phyloP scores from a whole-genome alignment of 2,888 invertebrate species.

The Anodontia alba region DNA sequence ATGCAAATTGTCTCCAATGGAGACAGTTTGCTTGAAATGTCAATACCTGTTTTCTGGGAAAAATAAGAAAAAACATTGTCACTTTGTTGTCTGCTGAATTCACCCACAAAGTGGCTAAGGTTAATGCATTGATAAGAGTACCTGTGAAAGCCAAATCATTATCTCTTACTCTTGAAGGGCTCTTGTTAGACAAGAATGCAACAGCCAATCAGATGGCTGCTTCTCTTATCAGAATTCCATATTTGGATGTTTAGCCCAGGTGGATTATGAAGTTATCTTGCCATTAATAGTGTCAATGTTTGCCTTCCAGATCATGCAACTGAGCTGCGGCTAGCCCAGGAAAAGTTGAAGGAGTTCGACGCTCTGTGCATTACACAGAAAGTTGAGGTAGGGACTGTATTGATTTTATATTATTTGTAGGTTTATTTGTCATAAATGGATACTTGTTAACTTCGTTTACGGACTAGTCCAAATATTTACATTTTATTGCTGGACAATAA shows the following conservation, averaged over 20 bases:
- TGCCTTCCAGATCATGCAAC: slow-evolving; percentile 81
- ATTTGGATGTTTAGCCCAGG: slow-evolving; percentile 53
- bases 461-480: not conserved
- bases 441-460: not conserved
- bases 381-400: slow-evolving; percentile 80
- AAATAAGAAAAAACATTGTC: too few relatives aligned
- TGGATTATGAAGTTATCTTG: slow-evolving; percentile 33
- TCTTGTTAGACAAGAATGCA: slow-evolving; percentile 36
- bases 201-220: slow-evolving; percentile 47
- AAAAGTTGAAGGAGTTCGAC: slow-evolving; percentile 78
- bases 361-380: slow-evolving; percentile 70
- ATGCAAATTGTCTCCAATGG: too few relatives aligned
- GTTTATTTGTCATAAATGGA: slow-evolving; percentile 14
- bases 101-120: too few relatives aligned
- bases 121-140: slow-evolving; percentile 46
- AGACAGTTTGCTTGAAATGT: too few relatives aligned
- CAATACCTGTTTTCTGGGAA: too few relatives aligned
- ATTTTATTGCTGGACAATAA: not conserved
- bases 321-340: slow-evolving; percentile 79
- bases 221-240: slow-evolving; percentile 60
- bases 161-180: slow-evolving; percentile 49
- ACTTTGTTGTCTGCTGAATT: too few relatives aligned
- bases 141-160: slow-evolving; percentile 49
- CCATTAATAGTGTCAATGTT: slow-evolving; percentile 8
- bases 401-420: slow-evolving; percentile 22